phyloP scores from a whole-genome alignment of 2,797 vertebrate species.

The Fistularia commersonii region DNA sequence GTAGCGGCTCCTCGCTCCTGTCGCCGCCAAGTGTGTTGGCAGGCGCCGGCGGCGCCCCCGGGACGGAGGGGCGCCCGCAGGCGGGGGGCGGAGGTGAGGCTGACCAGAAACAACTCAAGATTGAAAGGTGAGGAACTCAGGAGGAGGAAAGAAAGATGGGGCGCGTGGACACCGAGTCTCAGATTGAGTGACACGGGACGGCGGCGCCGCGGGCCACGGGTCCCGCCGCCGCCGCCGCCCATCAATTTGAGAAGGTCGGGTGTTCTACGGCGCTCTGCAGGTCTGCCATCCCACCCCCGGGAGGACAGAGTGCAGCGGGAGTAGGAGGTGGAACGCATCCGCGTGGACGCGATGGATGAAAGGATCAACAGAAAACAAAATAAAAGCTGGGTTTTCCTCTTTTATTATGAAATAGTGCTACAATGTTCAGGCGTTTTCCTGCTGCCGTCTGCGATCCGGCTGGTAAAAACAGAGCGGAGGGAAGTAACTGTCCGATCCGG shows the following conservation, averaged over 20 bases:
- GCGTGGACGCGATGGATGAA: no score
- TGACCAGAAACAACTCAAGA: background rate
- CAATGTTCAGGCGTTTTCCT: conserved; percentile 86
- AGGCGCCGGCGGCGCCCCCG: background rate
- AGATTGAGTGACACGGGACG: background rate
- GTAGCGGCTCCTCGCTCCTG: no score
- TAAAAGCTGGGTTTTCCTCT: conserved; percentile 70
- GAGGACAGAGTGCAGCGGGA: no score
- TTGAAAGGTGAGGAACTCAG: no score
- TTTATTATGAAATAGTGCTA: conserved; percentile 98
- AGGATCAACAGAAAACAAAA: no score
- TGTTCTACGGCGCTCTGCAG: background rate
- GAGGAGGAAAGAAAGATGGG: no score
- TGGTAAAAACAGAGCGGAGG: conserved; percentile 49
- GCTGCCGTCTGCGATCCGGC: conserved; percentile 39
- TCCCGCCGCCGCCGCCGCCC: background rate
- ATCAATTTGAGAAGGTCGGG: background rate
- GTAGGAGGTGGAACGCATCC: no score
- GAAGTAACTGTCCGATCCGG: conserved; percentile 65
- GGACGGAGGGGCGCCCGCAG: background rate
- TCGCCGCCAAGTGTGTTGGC: no score
- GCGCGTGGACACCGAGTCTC: no score
- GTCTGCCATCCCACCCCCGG: no score
- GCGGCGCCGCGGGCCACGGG: no score
- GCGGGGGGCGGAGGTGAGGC: background rate